phyloP scores from a whole-genome alignment of 2,888 invertebrate species.

The Falcaria lacertinaria region DNA sequence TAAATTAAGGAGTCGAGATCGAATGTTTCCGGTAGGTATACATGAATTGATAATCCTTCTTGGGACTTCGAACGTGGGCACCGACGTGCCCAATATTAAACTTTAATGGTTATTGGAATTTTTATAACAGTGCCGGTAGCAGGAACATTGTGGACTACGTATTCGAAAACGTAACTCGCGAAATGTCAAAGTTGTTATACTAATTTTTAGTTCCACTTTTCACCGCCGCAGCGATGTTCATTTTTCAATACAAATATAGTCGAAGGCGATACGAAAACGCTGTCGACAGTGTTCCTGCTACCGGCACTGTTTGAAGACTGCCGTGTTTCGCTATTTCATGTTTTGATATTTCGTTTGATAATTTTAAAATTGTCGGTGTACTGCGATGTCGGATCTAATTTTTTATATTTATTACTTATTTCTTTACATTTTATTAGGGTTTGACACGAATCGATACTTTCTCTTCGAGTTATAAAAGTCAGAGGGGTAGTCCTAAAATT shows the following conservation, averaged over 20 bases:
- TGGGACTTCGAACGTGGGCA: slow-evolving; percentile 2
- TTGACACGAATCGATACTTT: background rate
- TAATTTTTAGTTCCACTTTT: too few relatives aligned
- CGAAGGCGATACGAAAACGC: too few relatives aligned
- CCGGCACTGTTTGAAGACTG: background rate
- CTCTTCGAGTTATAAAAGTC: too few relatives aligned
- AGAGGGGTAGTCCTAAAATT: too few relatives aligned
- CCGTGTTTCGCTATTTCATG: background rate
- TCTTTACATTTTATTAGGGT: background rate
- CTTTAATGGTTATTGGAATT: slow-evolving; percentile 10
- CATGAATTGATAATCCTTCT: slow-evolving; percentile 13
- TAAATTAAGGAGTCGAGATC: background rate
- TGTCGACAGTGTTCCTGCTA: too few relatives aligned
- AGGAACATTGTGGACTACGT: too few relatives aligned
- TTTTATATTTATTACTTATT: background rate
- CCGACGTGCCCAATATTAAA: slow-evolving; percentile 5
- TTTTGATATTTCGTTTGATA: background rate
- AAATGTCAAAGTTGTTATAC: too few relatives aligned
- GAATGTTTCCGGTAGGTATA: slow-evolving; percentile 4
- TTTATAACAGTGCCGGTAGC: too few relatives aligned
- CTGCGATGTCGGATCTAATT: background rate
- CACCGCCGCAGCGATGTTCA: too few relatives aligned
- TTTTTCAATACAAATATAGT: too few relatives aligned
- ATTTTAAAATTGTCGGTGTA: background rate
- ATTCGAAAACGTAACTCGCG: too few relatives aligned